Percentiles rank a stretch among this genome's conserved stretches.
Conservation (phyloP, 2,797 vertebrate species). For the Catamblyrhynchus diadema region DNA sequence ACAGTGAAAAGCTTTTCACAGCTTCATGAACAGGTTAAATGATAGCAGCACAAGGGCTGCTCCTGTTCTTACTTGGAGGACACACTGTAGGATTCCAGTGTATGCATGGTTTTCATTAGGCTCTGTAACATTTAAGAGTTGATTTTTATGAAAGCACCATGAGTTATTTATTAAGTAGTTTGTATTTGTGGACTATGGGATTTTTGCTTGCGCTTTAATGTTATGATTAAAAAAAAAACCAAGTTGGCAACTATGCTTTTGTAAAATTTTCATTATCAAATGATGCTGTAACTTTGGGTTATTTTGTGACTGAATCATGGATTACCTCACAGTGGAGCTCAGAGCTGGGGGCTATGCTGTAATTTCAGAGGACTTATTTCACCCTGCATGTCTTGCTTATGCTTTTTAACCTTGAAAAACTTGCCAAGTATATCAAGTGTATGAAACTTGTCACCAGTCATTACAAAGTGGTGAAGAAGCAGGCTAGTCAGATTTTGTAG, state of each 20-base stretch:
- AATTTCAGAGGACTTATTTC: not conserved
- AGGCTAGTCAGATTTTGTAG: not conserved
- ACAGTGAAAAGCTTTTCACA: not conserved
- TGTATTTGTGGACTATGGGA: not conserved
- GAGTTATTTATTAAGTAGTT: slow-evolving; percentile 33
- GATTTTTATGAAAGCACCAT: not conserved
- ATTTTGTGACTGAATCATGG: not conserved
- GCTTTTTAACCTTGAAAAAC: not conserved
- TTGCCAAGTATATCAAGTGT: not conserved
- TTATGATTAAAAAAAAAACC: not conserved
- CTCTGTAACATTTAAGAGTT: not conserved
- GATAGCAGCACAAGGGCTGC: not conserved
- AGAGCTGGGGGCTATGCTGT: not conserved
- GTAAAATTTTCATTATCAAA: not conserved
- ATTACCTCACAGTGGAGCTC: not conserved
- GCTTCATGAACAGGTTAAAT: not conserved
- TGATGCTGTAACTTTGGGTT: not conserved
- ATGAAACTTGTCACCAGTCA: not conserved
- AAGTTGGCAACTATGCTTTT: not conserved
- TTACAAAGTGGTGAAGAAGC: not conserved
- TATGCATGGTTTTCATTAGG: slow-evolving; percentile 10
- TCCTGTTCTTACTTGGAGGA: not conserved
- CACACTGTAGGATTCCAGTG: not conserved
- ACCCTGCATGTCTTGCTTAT: not conserved
- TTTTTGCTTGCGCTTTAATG: not conserved